Evolutionary conservation across 2,888 invertebrate genomes (phyloP).

Genomic region (Caprella mutica): DNA sequence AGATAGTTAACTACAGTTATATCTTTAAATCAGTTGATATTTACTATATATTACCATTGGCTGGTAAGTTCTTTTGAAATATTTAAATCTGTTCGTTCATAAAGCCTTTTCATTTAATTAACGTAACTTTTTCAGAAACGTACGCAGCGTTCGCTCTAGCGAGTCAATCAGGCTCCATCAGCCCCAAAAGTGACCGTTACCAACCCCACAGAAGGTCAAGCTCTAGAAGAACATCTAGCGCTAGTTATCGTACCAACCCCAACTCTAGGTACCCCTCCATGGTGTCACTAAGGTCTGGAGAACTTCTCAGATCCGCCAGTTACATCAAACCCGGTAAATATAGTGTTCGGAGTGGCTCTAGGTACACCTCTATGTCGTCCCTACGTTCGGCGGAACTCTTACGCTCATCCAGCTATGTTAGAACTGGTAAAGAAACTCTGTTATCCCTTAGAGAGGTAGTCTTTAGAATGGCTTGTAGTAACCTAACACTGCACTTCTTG

Average conservation of each 20-base stretch:
- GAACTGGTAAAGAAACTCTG: slow-evolving; percentile 6
- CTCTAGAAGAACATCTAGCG: slow-evolving; percentile 28
- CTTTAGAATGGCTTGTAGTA: too few relatives aligned
- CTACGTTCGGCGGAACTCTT: slow-evolving; percentile 6
- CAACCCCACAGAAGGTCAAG: slow-evolving; percentile 24
- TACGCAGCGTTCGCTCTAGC: slow-evolving; percentile 33
- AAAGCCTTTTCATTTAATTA: too few relatives aligned
- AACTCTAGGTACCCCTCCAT: slow-evolving; percentile 5
- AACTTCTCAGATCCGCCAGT: slow-evolving; percentile 10
- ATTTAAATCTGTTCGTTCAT: too few relatives aligned
- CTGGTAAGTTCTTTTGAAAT: too few relatives aligned
- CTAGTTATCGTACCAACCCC: slow-evolving; percentile 9
- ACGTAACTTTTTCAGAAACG: slow-evolving; percentile 30
- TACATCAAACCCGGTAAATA: not conserved
- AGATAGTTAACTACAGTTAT: too few relatives aligned
- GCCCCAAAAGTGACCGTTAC: slow-evolving; percentile 19
- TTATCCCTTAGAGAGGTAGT: too few relatives aligned
- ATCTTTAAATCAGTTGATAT: too few relatives aligned
- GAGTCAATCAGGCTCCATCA: slow-evolving; percentile 22
- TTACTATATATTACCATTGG: too few relatives aligned
- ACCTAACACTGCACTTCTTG: too few relatives aligned
- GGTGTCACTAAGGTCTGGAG: slow-evolving; percentile 5
- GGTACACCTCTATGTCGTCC: slow-evolving; percentile 8
- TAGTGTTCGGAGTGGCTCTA: not conserved
- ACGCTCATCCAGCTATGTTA: slow-evolving; percentile 5